A percentile compares a stretch with the other conserved stretches of the same genome.
These are phyloP conservation scores for Trichopoda pennipes DNA, from an alignment of 2,888 invertebrate species.

Conservation along the genomic window DNA sequence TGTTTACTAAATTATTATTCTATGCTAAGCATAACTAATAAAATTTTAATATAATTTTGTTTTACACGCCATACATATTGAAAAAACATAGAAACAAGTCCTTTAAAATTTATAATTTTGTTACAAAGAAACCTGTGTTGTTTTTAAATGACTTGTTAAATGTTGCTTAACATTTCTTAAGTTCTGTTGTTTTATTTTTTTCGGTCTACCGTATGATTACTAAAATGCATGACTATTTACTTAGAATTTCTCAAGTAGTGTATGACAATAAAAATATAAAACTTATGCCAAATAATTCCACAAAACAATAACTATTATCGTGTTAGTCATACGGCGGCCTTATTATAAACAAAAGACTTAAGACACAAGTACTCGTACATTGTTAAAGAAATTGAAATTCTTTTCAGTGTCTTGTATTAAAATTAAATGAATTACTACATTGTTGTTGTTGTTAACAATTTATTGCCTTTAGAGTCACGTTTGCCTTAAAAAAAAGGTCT, in stretches of 20 bases:
- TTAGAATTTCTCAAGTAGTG: neutral
- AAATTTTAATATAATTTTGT: neutral
- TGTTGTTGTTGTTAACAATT: neutral
- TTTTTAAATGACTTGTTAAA: neutral
- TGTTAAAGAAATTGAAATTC: conserved; percentile 9
- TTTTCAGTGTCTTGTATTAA: neutral
- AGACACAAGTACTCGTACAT: conserved; percentile 3
- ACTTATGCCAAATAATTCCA: neutral
- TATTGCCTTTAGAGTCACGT: conserved; percentile 24
- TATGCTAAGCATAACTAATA: neutral
- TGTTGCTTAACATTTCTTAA: no score
- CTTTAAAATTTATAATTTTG: conserved; percentile 6
- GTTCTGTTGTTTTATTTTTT: neutral
- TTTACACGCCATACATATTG: neutral
- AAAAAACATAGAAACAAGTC: neutral
- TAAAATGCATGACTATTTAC: neutral
- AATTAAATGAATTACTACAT: no score
- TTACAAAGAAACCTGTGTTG: conserved; percentile 3
- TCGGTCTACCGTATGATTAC: neutral
- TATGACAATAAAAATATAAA: neutral
- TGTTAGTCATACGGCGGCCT: neutral
- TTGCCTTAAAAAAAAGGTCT: neutral
- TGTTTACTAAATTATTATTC: conserved; percentile 14
- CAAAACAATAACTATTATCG: neutral
- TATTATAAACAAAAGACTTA: conserved; percentile 19